Evolutionary conservation across 2,113 vertebrate genomes (phyloP).

Genomic region (Rattus rattus): DNA sequence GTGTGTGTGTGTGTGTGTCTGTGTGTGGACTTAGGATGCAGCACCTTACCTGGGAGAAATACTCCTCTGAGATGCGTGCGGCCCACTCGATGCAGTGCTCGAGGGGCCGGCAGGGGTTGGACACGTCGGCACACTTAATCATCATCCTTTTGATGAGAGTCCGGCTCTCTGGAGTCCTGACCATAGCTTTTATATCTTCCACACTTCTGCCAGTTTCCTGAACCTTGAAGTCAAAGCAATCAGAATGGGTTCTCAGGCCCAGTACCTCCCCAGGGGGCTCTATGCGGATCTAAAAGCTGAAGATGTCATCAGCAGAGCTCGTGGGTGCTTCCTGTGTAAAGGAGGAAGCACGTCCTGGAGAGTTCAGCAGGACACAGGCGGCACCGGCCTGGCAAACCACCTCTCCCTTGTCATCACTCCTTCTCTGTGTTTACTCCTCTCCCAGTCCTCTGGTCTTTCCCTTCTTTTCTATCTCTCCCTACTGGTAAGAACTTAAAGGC

Average conservation of each 20-base stretch:
- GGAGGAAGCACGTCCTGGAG: not conserved
- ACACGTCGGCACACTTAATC: constrained; percentile 98
- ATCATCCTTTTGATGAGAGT: constrained; percentile 97
- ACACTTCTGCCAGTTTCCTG: constrained; percentile 87
- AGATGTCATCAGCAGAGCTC: not conserved
- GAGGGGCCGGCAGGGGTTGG: constrained; percentile 95
- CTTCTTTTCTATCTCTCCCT: not conserved
- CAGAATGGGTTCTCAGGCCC: not conserved
- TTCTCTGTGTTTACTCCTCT: not conserved
- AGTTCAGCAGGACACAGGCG: not conserved
- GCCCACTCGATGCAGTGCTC: constrained; percentile 97
- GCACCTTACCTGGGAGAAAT: constrained; percentile 95
- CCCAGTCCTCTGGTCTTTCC: not conserved
- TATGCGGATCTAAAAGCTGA: not conserved
- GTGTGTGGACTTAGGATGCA: not conserved
- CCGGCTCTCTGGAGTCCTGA: constrained; percentile 94
- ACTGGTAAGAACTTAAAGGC: not conserved
- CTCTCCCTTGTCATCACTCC: too few relatives aligned
- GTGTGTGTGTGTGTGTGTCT: rapidly evolving
- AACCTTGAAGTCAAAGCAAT: not conserved
- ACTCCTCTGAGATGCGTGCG: constrained; percentile 97
- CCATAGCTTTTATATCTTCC: constrained; percentile 90
- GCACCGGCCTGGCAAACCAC: rapidly evolving
- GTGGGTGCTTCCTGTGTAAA: not conserved
- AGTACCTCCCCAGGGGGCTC: not conserved